Evolutionary conservation across 2,888 invertebrate genomes (phyloP), one percentile per base, ranked within the genome.

Genomic region (Drosophila demipolita): DNA sequence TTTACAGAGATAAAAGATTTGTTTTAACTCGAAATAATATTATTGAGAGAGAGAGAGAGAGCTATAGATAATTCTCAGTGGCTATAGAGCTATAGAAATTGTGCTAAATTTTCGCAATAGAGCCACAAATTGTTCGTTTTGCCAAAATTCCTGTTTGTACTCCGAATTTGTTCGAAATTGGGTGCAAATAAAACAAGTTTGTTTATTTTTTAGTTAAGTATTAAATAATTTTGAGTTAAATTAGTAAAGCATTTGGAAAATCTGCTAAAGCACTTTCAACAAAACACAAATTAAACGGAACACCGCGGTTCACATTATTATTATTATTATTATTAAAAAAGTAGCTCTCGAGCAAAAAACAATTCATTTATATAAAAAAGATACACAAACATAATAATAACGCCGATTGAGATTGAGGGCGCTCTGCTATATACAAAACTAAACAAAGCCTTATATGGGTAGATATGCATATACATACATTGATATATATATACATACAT

Each of bases 161-260:
- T 82, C 91, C 91, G 91, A 91, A 91, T 91, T 91, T 91, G 91
- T 88, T 90, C 71, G 65, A 79, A 69, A 73, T 70, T 75, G 68
- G 38, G 59, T 75, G 67, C 65, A 80, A 77, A 69, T 62, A 40
- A 73, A 68, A 62, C 58, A 33, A 63, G 40, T 73, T 45, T 38
- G 42, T 54, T 64, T 57, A 58, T 45, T 61, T 45, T 57, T 55
- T 53, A 55, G 23, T 54, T 54, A 23, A 11, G 35, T 53, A 57
- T 57, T 54, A 52, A 48, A 26, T 42, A 68, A 73, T 72, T 79
- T 80, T 78, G 73, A 65, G 75, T 80, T 74, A 83, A 83, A 75
- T 83, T 78, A 79, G 74, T 87, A 89, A 89, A 89, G 85, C 85
- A 84, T 84, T 80, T 80, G 59, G 59, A 45, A 70, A 55, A 75